Conservation (phyloP, 2,113 vertebrate species). For the Blennius ocellaris region DNA sequence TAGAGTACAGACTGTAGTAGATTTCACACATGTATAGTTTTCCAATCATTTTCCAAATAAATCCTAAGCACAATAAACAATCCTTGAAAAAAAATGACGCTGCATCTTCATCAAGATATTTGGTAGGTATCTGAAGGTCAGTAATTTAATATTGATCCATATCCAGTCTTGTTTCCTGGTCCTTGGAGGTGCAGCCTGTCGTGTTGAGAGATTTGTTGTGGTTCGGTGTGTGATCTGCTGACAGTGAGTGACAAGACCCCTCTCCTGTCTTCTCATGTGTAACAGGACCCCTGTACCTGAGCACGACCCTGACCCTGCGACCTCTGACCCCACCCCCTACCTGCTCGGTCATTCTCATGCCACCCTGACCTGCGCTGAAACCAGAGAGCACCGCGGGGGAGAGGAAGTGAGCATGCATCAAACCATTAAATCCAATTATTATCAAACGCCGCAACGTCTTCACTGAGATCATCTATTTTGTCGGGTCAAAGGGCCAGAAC, state of each 20-base stretch:
- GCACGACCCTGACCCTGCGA: conserved; percentile 75
- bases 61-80: too few relatives aligned
- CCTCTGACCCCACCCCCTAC: conserved; percentile 82
- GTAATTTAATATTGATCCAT: conserved; percentile 62
- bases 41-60: too few relatives aligned
- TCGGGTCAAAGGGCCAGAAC: too few relatives aligned
- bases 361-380: conserved; percentile 86
- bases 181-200: conserved; percentile 22
- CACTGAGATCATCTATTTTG: too few relatives aligned
- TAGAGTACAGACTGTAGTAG: too few relatives aligned
- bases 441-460: background rate
- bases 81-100: too few relatives aligned
- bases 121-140: conserved; percentile 35
- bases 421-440: conserved; percentile 31
- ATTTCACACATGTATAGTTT: too few relatives aligned
- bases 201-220: conserved; percentile 71
- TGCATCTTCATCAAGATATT: background rate
- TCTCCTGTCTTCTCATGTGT: conserved; percentile 79
- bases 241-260: conserved; percentile 85
- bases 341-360: conserved; percentile 84
- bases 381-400: conserved; percentile 73
- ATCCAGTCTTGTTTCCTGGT: conserved; percentile 27
- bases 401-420: conserved; percentile 56
- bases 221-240: conserved; percentile 75
- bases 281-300: conserved; percentile 82